Percentiles rank a stretch among this genome's conserved stretches.
Conservation (phyloP, 2,797 vertebrate species). For the Halcyon leucocephala region DNA sequence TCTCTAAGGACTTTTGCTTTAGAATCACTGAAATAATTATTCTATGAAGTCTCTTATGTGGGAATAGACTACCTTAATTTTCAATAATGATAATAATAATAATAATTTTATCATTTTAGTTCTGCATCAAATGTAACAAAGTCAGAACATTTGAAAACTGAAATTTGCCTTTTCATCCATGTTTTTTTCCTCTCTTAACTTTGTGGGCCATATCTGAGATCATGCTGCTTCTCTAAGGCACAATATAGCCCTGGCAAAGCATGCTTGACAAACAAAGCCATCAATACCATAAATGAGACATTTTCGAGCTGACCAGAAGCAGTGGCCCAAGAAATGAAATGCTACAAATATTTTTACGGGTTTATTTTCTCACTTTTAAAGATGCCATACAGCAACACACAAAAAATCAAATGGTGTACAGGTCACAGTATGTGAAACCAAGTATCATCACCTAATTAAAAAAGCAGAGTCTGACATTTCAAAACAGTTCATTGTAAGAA, state of each 20-base stretch:
- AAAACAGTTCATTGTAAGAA: background rate
- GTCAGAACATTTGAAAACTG: background rate
- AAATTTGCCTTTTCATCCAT: background rate
- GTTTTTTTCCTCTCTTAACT: background rate
- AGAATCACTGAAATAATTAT: background rate
- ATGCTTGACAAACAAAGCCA: background rate
- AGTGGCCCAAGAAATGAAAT: constrained; percentile 30
- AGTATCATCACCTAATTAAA: background rate
- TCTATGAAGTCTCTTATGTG: background rate
- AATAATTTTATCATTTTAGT: background rate
- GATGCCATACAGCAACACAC: background rate
- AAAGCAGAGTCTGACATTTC: background rate
- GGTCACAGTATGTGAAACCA: background rate
- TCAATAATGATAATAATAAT: background rate
- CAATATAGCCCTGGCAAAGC: background rate
- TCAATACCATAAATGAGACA: background rate
- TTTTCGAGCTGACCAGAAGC: constrained; percentile 7
- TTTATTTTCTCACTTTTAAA: constrained; percentile 26
- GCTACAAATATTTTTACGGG: background rate
- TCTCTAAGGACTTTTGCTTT: background rate
- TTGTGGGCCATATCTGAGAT: background rate
- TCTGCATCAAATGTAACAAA: background rate
- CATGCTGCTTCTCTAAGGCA: background rate
- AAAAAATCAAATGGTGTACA: background rate
- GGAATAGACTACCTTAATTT: background rate